Base-by-base conservation (phyloP, 1,140 invertebrate genomes). In the Lethrus apterus region DNA sequence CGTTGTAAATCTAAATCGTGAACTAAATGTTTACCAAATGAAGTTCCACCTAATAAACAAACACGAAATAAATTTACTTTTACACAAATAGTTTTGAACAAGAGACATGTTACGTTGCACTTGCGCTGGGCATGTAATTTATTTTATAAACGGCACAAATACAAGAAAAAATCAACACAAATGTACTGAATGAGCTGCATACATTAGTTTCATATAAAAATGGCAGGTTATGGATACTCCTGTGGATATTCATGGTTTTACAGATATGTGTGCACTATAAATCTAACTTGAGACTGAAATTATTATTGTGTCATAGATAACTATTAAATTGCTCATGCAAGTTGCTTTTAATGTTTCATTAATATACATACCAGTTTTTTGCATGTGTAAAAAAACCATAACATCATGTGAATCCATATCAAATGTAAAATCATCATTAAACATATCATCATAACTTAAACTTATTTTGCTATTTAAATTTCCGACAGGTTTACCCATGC, bases 361-460 rank as follows among this genome's bases (percentile, higher is more conserved):
- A 36, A 20, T 38, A 38, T n/a, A 58, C 57, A 62, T 50, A 65
- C 86, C 86, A 52, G 88, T 92, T 69, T 99, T 98, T 70, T 98
- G 95, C 69, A 98, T 97, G 65, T 99, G 95, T 31, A 99, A 71
- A 68, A 98, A 98, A 13, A 99, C 93, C 73, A 99, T 88, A 13
- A 98, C 94, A 74, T 98, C 95, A 57, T 89, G 83, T 4, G 83
- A 86, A 63, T 89, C 83, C 62, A 94, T 86, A 64, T 91, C 84
- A 69, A 91, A 91, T 53, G 83, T 77, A 67, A 86, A 87, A 64
- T 88, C 86, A 64, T 90, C 86, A 58, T 86, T 85, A 11, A 88
- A 74, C 51, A 90, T 80, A 66, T 89, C 86, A 55, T 89, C 86
- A 60, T 89, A 89, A 54, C 81, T 81, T 35, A 83, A 67, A 14